Evolutionary conservation across 2,888 invertebrate species (phyloP), one percentile per base, ranked within the genome.

Genomic region (Perithous albicinctus): DNA sequence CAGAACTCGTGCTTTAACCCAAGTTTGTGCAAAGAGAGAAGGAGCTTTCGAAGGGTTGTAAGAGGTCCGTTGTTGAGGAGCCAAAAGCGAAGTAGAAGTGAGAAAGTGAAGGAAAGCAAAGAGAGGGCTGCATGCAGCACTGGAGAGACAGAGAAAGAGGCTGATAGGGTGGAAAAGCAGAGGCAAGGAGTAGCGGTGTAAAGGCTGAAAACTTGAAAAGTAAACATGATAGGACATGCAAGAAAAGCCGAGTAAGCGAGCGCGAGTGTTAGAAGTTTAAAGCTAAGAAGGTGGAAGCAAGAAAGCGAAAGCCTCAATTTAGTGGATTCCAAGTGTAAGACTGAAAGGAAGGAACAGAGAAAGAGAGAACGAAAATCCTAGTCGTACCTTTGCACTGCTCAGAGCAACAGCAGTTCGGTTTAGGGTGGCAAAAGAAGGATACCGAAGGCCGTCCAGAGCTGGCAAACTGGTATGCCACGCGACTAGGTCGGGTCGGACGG

Each of bases 341-440:
- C 73, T 82, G 70, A 74, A 66, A 66, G 72, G 46, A 80, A 80
- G 78, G 48, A 84, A 38, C 69, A 54, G 48, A 74, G 46, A 41
- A n/a, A 43, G 54, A 29, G 35, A 35, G n/a, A 20, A 10, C 10
- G 23, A 51, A 10, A 2, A 23, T 51, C 54, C 38, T 54, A 69
- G 23, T 46, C 51, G 29, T 67, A 67, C 12, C 32, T 51, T 51
- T 43, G 69, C 67, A 79, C 54, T 48, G 66, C 32, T 46, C 32
- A 66, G 46, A 54, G 77, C 35, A 63, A 67, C 38, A 75, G 82
- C 61, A 48, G 32, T 63, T 43, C 5, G 76, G 38, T 67, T 73
- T 48, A 77, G 81, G 86, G 85, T 83, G 86, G 81, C 82, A 86
- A 70, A 66, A 46, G 85, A 85, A 79, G 86, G 74, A 76, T 48